Evolutionary conservation across 2,113 vertebrate genomes (phyloP).

Genomic region (Macquaria ambigua): DNA sequence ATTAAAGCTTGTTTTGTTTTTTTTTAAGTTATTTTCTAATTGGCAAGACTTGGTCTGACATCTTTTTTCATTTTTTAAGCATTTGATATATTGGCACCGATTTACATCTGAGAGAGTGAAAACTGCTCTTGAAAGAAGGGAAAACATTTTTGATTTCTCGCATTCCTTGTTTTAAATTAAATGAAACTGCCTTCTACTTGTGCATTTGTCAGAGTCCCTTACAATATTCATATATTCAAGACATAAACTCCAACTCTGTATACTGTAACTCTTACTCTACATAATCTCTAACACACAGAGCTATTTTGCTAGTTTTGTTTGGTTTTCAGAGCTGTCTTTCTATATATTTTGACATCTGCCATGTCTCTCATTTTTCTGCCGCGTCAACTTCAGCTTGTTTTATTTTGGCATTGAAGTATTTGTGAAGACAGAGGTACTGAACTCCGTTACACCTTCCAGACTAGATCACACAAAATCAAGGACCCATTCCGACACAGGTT

Average conservation of each 20-base stretch:
- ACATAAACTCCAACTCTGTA: not conserved
- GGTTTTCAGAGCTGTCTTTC: conserved; percentile 31
- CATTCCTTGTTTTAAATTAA: conserved; percentile 5
- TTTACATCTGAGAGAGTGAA: conserved; percentile 47
- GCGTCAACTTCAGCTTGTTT: conserved; percentile 36
- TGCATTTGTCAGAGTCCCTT: not conserved
- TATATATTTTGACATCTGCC: conserved; percentile 35
- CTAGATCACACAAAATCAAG: conserved; percentile 45
- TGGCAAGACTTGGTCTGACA: not conserved
- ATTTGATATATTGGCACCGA: conserved; percentile 35
- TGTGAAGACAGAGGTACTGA: conserved; percentile 9
- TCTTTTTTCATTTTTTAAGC: not conserved
- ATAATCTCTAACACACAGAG: conserved; percentile 9
- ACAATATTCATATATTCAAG: not conserved
- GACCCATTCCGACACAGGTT: conserved; percentile 59
- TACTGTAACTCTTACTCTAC: not conserved
- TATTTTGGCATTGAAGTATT: conserved; percentile 28
- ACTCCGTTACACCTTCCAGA: conserved; percentile 44
- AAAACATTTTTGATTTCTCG: not conserved
- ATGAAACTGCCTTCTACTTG: not conserved
- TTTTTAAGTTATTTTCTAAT: not conserved
- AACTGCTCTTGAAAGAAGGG: conserved; percentile 37
- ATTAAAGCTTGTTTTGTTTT: not conserved
- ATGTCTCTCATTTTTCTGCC: conserved; percentile 41
- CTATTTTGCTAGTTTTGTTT: conserved; percentile 6